phyloP scores from a whole-genome alignment of 2,113 vertebrate species.

The Pomatostomus ruficeps region DNA sequence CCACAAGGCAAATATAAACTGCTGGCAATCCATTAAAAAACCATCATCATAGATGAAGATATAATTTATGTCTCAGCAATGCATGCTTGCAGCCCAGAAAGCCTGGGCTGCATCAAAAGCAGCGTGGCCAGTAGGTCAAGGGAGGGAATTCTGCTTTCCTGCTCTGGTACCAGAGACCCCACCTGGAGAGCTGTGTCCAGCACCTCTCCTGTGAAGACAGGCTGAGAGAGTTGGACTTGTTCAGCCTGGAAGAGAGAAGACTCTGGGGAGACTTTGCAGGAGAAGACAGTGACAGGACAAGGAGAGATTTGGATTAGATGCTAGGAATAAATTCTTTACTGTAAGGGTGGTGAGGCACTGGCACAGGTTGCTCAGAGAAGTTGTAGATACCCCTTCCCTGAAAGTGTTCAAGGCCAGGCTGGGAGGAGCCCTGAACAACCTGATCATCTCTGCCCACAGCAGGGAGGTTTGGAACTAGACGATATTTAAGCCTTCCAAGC shows the following conservation, averaged over 20 bases:
- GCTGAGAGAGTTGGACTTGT: not conserved
- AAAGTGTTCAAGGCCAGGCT: not conserved
- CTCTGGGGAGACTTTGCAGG: not conserved
- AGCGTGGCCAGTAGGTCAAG: rapidly evolving
- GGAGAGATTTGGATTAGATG: not conserved
- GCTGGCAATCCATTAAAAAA: not conserved
- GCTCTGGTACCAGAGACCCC: not conserved
- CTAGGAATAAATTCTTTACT: not conserved
- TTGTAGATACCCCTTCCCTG: not conserved
- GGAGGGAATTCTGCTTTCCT: not conserved
- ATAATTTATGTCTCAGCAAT: not conserved
- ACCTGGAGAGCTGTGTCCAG: not conserved
- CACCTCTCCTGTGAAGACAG: not conserved
- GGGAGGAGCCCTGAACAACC: not conserved
- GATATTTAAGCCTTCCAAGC: not conserved
- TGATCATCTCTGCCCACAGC: not conserved
- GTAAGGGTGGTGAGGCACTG: not conserved
- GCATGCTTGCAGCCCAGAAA: not conserved
- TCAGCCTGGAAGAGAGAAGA: not conserved
- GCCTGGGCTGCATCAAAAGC: not conserved
- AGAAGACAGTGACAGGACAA: not conserved
- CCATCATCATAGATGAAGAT: not conserved
- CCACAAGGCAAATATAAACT: not conserved
- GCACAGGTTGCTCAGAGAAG: not conserved
- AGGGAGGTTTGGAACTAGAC: not conserved